These are phyloP conservation scores for Platygyra sinensis DNA, from an alignment of 64 coral and sea anemone species.

Conservation along the genomic window DNA sequence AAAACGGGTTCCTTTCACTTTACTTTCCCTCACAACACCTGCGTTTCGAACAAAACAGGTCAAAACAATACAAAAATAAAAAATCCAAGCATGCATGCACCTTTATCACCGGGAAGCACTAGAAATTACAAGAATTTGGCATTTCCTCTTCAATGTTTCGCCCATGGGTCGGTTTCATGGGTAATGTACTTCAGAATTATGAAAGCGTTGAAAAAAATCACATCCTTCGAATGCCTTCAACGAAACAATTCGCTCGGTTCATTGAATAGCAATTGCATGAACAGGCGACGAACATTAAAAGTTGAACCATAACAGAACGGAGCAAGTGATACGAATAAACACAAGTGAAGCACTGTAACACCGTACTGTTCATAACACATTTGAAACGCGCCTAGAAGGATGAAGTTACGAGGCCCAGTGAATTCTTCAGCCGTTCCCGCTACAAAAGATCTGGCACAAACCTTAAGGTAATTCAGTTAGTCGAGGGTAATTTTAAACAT, in stretches of 20 bases:
- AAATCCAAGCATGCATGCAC: neutral
- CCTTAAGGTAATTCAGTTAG: slow-evolving; percentile 31
- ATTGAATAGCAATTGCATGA: slow-evolving; percentile 23
- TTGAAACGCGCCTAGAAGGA: neutral
- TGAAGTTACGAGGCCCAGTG: slow-evolving; percentile 27
- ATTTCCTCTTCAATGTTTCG: neutral
- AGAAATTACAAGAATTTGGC: neutral
- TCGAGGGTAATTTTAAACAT: too few species aligned
- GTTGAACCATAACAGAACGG: neutral
- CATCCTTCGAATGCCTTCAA: slow-evolving; percentile 40
- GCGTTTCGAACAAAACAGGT: neutral
- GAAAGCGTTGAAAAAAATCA: slow-evolving; percentile 10
- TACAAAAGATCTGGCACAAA: neutral
- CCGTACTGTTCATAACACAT: neutral
- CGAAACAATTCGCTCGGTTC: neutral
- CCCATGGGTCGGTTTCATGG: neutral
- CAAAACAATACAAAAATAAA: neutral
- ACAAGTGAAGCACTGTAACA: neutral
- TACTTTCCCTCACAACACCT: neutral
- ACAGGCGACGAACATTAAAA: neutral
- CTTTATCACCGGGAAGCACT: too few species aligned
- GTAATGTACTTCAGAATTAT: neutral
- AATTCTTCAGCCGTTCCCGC: neutral
- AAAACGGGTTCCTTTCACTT: neutral
- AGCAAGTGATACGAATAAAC: slow-evolving; percentile 9